Conservation (phyloP, 1,140 invertebrate genomes). For the Phocides pigmalion region DNA sequence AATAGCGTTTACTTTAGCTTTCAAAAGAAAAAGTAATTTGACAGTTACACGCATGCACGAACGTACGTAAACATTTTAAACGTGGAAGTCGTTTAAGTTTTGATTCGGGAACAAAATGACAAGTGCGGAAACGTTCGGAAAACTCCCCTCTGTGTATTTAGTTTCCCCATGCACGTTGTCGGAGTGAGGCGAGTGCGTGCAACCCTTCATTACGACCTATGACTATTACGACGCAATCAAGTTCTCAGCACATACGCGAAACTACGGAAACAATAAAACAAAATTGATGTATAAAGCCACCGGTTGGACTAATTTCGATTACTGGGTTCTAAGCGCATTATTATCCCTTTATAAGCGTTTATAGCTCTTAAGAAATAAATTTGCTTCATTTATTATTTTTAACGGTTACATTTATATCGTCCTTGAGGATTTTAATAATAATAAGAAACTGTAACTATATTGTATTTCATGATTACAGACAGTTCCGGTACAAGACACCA, state of each 20-base stretch:
- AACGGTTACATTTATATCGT: neutral
- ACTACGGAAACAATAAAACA: constrained; percentile 73
- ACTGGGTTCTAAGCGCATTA: constrained; percentile 54
- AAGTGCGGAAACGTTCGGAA: constrained; percentile 67
- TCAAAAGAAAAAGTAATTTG: constrained; percentile 12
- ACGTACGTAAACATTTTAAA: constrained; percentile 26
- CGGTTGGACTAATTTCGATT: constrained; percentile 61
- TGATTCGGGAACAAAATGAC: constrained; percentile 63
- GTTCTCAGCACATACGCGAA: constrained; percentile 73
- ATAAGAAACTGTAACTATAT: neutral
- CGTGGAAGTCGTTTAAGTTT: constrained; percentile 52
- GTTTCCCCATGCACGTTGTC: constrained; percentile 64
- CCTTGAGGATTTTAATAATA: neutral
- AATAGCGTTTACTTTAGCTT: neutral
- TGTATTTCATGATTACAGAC: constrained; percentile 44
- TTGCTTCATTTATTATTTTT: no score
- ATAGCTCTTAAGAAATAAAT: neutral
- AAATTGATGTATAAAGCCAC: constrained; percentile 71
- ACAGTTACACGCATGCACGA: constrained; percentile 5
- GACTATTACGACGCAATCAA: constrained; percentile 78
- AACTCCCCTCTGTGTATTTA: constrained; percentile 57
- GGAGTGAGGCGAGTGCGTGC: constrained; percentile 61
- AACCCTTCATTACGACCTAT: constrained; percentile 72
- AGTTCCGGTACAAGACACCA: constrained; percentile 59
- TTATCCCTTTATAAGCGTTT: constrained; percentile 13